Percentiles rank a stretch among this genome's conserved stretches.
Conservation (phyloP, 2,888 invertebrate genomes). For the Melanophora roralis region DNA sequence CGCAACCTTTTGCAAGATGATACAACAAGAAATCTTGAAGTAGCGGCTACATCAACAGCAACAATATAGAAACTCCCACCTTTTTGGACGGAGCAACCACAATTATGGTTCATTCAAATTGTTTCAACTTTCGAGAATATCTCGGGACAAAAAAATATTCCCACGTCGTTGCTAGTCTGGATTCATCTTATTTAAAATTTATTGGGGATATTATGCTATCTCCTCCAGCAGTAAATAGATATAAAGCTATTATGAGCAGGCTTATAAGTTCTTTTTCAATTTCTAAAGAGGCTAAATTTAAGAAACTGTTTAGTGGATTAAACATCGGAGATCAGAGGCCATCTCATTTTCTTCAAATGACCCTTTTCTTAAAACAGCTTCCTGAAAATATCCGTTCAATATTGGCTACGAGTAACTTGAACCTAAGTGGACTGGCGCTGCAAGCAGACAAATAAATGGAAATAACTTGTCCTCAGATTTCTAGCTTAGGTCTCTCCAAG, state of each 20-base stretch:
- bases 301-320: conserved; percentile 69
- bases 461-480: no score
- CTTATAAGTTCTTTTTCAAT: conserved; percentile 30
- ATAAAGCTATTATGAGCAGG: conserved; percentile 8
- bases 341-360: not conserved
- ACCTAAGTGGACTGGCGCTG: no score
- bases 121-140: no score
- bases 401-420: not conserved
- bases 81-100: not conserved
- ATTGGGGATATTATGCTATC: not conserved
- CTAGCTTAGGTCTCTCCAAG: no score
- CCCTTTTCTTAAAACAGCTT: not conserved
- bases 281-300: conserved; percentile 73
- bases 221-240: not conserved
- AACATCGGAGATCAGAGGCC: not conserved
- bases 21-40: not conserved
- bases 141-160: not conserved
- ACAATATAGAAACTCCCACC: not conserved
- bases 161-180: not conserved
- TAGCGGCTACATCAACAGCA: no score
- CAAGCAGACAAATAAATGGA: no score
- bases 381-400: not conserved
- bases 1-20: not conserved
- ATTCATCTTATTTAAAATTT: not conserved
- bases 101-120: not conserved